Evolutionary conservation across 2,888 invertebrate species (phyloP).

Genomic region (Lordiphosa andalusiaca): DNA sequence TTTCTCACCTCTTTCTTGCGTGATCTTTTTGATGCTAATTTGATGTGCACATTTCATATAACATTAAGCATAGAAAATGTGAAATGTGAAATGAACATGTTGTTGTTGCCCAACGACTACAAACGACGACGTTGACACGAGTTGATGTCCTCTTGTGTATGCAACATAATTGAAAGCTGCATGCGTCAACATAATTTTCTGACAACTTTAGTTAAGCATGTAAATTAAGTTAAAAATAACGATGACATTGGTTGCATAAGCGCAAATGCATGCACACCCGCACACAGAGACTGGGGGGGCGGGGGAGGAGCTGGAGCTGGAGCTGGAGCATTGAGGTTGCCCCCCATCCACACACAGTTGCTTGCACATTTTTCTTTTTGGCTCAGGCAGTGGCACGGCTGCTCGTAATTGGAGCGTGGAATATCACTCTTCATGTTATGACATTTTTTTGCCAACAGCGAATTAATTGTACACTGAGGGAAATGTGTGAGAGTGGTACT

Average conservation of each 20-base stretch:
- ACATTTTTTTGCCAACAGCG: slow-evolving; percentile 71
- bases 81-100: slow-evolving; percentile 23
- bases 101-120: slow-evolving; percentile 13
- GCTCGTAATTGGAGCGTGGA: slow-evolving; percentile 78
- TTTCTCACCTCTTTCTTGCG: neutral
- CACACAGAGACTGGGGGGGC: neutral
- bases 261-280: slow-evolving; percentile 48
- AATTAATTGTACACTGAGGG: slow-evolving; percentile 67
- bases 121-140: neutral
- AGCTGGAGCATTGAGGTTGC: slow-evolving; percentile 8
- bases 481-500: slow-evolving; percentile 5
- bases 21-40: slow-evolving; percentile 54
- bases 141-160: slow-evolving; percentile 39
- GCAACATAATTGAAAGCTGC: slow-evolving; percentile 70
- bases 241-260: slow-evolving; percentile 74
- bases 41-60: slow-evolving; percentile 34
- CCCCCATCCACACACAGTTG: slow-evolving; percentile 33
- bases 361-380: slow-evolving; percentile 60
- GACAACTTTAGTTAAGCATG: slow-evolving; percentile 76
- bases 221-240: slow-evolving; percentile 74
- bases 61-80: no score
- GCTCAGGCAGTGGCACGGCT: slow-evolving; percentile 43
- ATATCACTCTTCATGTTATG: slow-evolving; percentile 79
- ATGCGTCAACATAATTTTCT: slow-evolving; percentile 75
- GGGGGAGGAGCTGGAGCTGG: neutral